Evolutionary conservation across 2,888 invertebrate species (phyloP).

Genomic region (Anodontia alba): DNA sequence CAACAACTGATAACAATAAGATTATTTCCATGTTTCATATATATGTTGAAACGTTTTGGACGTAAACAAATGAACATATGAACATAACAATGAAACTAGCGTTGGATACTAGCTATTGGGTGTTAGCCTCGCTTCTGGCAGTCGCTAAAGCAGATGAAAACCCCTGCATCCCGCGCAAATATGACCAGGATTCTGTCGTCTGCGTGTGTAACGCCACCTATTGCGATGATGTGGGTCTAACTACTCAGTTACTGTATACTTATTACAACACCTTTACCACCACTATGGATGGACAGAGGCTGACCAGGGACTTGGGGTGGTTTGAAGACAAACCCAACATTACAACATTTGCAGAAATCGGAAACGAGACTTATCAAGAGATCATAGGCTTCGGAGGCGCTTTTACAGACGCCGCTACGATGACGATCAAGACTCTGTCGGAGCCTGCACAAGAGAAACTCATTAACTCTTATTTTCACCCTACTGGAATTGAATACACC

Average conservation of each 20-base stretch:
- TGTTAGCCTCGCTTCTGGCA: neutral
- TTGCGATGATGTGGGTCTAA: constrained; percentile 83
- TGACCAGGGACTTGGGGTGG: constrained; percentile 40
- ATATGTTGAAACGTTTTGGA: no score
- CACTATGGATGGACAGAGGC: constrained; percentile 39
- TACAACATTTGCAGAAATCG: constrained; percentile 59
- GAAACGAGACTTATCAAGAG: constrained; percentile 87
- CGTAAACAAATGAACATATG: no score
- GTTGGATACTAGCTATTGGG: neutral
- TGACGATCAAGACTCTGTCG: constrained; percentile 90
- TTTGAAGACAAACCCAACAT: constrained; percentile 49
- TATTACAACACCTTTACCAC: constrained; percentile 45
- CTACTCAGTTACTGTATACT: neutral
- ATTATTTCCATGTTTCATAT: no score
- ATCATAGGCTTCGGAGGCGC: constrained; percentile 95
- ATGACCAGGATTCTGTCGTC: constrained; percentile 68
- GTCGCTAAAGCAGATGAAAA: constrained; percentile 5
- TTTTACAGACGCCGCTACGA: constrained; percentile 90
- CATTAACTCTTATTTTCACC: constrained; percentile 86
- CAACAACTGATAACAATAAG: no score
- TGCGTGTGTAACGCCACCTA: constrained; percentile 83
- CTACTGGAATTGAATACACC: constrained; percentile 91
- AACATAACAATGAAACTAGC: constrained; percentile 3
- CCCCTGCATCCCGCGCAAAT: constrained; percentile 46
- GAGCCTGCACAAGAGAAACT: constrained; percentile 86